Evolutionary conservation across 2,888 invertebrate genomes (phyloP).

Genomic region (Galerucella pusilla): DNA sequence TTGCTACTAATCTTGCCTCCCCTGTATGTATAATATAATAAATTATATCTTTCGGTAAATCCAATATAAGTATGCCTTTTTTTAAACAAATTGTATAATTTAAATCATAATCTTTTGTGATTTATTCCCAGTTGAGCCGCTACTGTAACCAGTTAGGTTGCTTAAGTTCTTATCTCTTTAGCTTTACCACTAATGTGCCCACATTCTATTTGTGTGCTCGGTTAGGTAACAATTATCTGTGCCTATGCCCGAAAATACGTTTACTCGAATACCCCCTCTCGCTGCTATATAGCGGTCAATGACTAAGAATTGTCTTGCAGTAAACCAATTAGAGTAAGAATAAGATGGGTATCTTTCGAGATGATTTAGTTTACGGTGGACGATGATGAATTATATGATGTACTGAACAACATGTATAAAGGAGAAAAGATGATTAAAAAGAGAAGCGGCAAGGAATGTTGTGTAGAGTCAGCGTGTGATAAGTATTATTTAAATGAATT

Average conservation of each 20-base stretch:
- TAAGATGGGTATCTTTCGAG: background rate
- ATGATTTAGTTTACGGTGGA: background rate
- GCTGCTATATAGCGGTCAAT: constrained; percentile 1
- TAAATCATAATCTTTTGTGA: background rate
- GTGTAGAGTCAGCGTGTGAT: too few species aligned
- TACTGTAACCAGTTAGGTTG: constrained; percentile 43
- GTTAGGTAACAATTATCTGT: constrained; percentile 47
- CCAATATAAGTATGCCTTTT: background rate
- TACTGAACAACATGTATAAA: background rate
- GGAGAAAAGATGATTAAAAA: too few species aligned
- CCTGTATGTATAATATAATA: too few species aligned
- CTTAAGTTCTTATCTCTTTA: constrained; percentile 52
- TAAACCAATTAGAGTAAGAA: background rate
- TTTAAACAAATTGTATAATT: constrained; percentile 23
- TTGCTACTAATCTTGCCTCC: too few species aligned
- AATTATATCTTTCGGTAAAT: too few species aligned
- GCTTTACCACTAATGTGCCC: constrained; percentile 53
- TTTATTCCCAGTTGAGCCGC: background rate
- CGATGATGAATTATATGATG: background rate
- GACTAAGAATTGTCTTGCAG: constrained; percentile 1
- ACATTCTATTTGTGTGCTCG: constrained; percentile 45
- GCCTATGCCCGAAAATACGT: constrained; percentile 40
- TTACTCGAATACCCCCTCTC: constrained; percentile 11
- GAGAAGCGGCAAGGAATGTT: too few species aligned
- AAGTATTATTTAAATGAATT: too few species aligned